phyloP scores from a whole-genome alignment of 2,888 invertebrate species.

The Apoderus coryli region DNA sequence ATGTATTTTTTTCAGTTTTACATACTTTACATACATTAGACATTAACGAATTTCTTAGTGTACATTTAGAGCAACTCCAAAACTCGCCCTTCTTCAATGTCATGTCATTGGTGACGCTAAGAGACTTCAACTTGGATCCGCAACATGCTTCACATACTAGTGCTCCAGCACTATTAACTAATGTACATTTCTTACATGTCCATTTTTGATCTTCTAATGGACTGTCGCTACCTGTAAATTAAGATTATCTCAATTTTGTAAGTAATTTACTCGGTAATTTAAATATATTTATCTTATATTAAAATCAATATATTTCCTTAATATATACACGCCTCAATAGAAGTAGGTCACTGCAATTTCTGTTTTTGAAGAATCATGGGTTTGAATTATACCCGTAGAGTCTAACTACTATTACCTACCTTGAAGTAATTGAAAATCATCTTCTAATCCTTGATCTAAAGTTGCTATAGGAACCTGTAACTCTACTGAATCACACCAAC shows the following conservation, averaged over 20 bases:
- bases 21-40: conserved; percentile 59
- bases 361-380: no score
- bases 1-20: conserved; percentile 39
- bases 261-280: no score
- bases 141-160: conserved; percentile 76
- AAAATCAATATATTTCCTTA: no score
- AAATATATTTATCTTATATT: no score
- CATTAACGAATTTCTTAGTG: conserved; percentile 62
- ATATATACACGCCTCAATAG: no score
- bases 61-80: conserved; percentile 71
- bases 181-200: conserved; percentile 79
- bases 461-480: conserved; percentile 47
- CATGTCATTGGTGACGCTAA: conserved; percentile 47
- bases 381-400: no score
- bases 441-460: conserved; percentile 53
- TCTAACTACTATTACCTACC: no score
- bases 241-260: no score
- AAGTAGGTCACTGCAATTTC: no score
- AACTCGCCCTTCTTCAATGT: conserved; percentile 57
- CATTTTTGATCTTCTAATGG: conserved; percentile 41
- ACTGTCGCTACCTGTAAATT: conserved; percentile 15
- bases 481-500: conserved; percentile 25
- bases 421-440: conserved; percentile 48
- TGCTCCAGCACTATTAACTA: conserved; percentile 58
- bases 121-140: conserved; percentile 61